A percentile compares a stretch with the other conserved stretches of the same genome.
Conservation (phyloP, 2,888 invertebrate genomes). For the Crocallis elinguaria region DNA sequence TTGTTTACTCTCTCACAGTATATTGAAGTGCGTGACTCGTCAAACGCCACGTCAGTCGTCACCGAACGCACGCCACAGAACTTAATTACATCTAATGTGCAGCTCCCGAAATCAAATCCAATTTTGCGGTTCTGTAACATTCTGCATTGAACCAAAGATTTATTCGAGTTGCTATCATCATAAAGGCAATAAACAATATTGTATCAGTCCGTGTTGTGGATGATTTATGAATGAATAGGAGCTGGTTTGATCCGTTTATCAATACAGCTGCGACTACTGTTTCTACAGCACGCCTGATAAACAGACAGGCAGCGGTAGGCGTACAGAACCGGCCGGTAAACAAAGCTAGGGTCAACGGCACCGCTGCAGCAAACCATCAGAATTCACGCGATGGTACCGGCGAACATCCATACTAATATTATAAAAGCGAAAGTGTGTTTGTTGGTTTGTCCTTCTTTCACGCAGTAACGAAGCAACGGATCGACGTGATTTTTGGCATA, state of each 20-base stretch:
- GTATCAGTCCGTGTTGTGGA: slow-evolving; percentile 27
- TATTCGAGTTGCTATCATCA: slow-evolving; percentile 22
- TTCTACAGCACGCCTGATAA: slow-evolving; percentile 48
- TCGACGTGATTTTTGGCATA: no score
- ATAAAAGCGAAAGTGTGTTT: no score
- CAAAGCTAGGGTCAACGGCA: slow-evolving; percentile 71
- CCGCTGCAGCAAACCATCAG: slow-evolving; percentile 40
- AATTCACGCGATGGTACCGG: slow-evolving; percentile 37
- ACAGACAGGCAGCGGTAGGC: slow-evolving; percentile 45
- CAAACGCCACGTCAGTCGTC: slow-evolving; percentile 61
- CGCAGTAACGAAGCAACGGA: no score
- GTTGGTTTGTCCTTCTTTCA: no score
- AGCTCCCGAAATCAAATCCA: slow-evolving; percentile 22
- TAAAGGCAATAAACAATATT: slow-evolving; percentile 32
- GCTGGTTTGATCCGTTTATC: slow-evolving; percentile 44
- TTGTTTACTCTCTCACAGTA: slow-evolving; percentile 62
- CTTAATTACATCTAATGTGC: slow-evolving; percentile 36
- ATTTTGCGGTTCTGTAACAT: slow-evolving; percentile 21
- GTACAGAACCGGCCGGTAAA: slow-evolving; percentile 64
- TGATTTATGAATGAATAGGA: slow-evolving; percentile 41
- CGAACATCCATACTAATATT: no score
- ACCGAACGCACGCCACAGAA: slow-evolving; percentile 44
- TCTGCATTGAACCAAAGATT: slow-evolving; percentile 15
- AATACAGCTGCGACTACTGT: slow-evolving; percentile 54
- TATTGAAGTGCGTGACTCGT: slow-evolving; percentile 68